Conservation (phyloP, 2,113 vertebrate genomes). For the Psettodes erumei region DNA sequence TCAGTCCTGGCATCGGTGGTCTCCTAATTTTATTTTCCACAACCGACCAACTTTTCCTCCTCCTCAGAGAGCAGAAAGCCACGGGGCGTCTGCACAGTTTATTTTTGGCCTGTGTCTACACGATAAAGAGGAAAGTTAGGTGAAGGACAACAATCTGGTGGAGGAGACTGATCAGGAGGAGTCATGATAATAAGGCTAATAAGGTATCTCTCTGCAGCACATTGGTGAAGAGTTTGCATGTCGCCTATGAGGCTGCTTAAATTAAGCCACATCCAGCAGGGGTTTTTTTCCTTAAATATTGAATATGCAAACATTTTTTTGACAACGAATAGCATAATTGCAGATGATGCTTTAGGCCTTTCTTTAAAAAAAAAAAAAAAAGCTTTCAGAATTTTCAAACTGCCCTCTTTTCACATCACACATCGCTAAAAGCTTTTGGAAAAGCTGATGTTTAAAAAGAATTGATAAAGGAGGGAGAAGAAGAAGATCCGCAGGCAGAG, state of each 20-base stretch:
- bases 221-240: constrained; percentile 74
- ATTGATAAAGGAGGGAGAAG: constrained; percentile 70
- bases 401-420: constrained; percentile 63
- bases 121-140: constrained; percentile 75
- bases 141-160: constrained; percentile 76
- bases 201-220: constrained; percentile 80
- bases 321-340: constrained; percentile 71
- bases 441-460: constrained; percentile 76
- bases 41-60: constrained; percentile 45
- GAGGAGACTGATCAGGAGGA: constrained; percentile 63
- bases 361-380: constrained; percentile 53
- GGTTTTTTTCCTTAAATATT: constrained; percentile 59
- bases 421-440: constrained; percentile 72
- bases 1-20: constrained; percentile 57
- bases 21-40: constrained; percentile 43
- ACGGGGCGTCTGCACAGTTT: constrained; percentile 51
- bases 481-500: constrained; percentile 49
- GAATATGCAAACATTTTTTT: constrained; percentile 78
- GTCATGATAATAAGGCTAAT: constrained; percentile 73
- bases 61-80: constrained; percentile 45
- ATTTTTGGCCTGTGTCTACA: constrained; percentile 62
- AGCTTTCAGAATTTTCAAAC: constrained; percentile 69
- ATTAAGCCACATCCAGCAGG: constrained; percentile 76
- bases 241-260: constrained; percentile 77
- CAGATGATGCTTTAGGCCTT: constrained; percentile 73